Base-by-base conservation (phyloP, 2,888 invertebrate genomes). In the Leptopilina drosophilae region DNA sequence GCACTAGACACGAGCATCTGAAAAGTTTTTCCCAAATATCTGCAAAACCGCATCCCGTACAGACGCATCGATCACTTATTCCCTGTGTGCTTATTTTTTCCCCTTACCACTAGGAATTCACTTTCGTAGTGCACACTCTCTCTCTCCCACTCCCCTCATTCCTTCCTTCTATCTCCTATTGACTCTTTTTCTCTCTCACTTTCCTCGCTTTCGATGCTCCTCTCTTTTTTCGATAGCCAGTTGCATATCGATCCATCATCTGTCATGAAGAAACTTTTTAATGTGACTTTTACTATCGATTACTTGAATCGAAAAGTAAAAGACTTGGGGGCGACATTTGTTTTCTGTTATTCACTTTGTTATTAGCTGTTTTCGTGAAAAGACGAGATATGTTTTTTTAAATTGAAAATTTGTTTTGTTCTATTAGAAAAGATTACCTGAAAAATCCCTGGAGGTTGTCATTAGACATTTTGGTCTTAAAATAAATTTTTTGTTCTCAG, bases 41-140 rank as follows among this genome's bases (percentile, higher is more conserved):
- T 56, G 26, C 56, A 56, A 49, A 73, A 73, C 56, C 53, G 9
- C 69, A 73, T 73, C 69, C 53, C 33, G 69, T n/a, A 73, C 53
- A 56, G 69, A 53, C 33, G 33, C 69, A 73, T 73, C 69, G 69
- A 73, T 73, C 69, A 73, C 69, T 73, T 73, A 73, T 73, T 56
- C 69, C 56, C 53, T 73, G 53, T 56, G 53, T 73, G 53, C 56
- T 73, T 56, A 56, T 53, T 73, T 14, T 49, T 56, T 9, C 53
- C 53, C 53, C 53, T 56, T 62, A 20, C 20, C 53, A 14, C 53
- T 42, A 42, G 53, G n/a, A 69, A 49, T 14, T 26, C 14, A 66
- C 65, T 66, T 42, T 40, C 65, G 65, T 4, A 49, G 26, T 9
- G 49, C 8, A 49, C 46, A 49, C 26, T 49, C 49, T 49, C 49